These are phyloP conservation scores for Exocentrus adspersus DNA, from an alignment of 2,888 invertebrate genomes.

Conservation along the genomic window DNA sequence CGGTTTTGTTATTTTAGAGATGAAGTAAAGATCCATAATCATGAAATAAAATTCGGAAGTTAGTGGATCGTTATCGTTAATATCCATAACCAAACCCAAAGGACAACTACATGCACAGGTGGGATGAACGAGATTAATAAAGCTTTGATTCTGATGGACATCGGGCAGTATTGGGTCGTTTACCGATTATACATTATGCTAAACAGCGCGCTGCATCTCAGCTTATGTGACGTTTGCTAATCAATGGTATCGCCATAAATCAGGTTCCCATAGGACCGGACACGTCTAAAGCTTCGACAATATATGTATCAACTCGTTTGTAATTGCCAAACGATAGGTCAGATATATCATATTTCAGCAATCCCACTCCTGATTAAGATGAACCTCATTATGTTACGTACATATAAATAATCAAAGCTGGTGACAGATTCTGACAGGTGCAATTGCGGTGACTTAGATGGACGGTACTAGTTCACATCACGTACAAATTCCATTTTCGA, in stretches of 20 bases:
- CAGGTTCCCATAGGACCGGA: slow-evolving; percentile 59
- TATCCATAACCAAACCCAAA: neutral
- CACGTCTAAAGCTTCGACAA: slow-evolving; percentile 55
- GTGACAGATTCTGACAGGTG: slow-evolving; percentile 25
- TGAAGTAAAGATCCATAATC: no score
- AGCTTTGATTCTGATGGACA: slow-evolving; percentile 58
- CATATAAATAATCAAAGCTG: slow-evolving; percentile 33
- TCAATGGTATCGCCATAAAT: slow-evolving; percentile 61
- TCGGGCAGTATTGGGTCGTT: slow-evolving; percentile 54
- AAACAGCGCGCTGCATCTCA: slow-evolving; percentile 59
- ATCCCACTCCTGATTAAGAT: slow-evolving; percentile 50
- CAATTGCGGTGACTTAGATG: slow-evolving; percentile 13
- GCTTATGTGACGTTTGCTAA: slow-evolving; percentile 60
- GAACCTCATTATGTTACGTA: slow-evolving; percentile 37
- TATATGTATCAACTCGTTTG: slow-evolving; percentile 55
- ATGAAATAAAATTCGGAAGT: no score
- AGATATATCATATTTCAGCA: slow-evolving; percentile 54
- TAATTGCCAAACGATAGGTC: slow-evolving; percentile 51
- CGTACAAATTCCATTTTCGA: neutral
- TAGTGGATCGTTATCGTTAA: no score
- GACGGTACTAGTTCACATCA: neutral
- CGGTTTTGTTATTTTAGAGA: no score
- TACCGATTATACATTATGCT: slow-evolving; percentile 62
- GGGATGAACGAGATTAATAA: slow-evolving; percentile 54
- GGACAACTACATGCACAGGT: slow-evolving; percentile 38